Percentiles rank a stretch among this genome's conserved stretches.
These are phyloP conservation scores for Zaprionus camerounensis DNA, from an alignment of 1,140 invertebrate species.

Conservation along the genomic window DNA sequence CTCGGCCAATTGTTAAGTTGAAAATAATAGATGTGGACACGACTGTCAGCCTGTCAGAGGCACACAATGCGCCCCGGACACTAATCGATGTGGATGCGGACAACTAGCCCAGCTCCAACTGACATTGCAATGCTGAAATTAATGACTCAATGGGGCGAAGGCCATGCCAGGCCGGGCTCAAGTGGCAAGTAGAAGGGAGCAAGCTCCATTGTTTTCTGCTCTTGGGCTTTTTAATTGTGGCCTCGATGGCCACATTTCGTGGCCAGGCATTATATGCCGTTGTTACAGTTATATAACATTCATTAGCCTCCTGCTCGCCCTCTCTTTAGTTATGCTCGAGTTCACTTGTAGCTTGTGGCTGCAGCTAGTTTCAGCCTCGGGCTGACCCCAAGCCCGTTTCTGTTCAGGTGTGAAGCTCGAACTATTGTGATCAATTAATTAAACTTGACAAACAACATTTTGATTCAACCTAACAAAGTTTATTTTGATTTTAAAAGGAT, in stretches of 20 bases:
- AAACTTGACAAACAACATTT: neutral
- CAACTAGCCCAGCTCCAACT: slow-evolving; percentile 50
- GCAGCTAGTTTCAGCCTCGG: neutral
- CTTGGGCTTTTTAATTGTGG: slow-evolving; percentile 70
- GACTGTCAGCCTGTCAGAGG: slow-evolving; percentile 71
- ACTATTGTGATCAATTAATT: neutral
- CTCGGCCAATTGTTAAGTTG: slow-evolving; percentile 77
- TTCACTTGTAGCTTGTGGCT: slow-evolving; percentile 45
- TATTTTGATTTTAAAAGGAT: neutral
- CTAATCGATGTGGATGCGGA: slow-evolving; percentile 70
- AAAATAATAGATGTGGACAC: slow-evolving; percentile 80
- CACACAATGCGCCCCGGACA: slow-evolving; percentile 63
- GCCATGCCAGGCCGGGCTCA: slow-evolving; percentile 16
- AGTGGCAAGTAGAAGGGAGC: neutral
- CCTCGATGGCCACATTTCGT: slow-evolving; percentile 54
- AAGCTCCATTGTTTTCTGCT: slow-evolving; percentile 45
- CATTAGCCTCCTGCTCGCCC: slow-evolving; percentile 19
- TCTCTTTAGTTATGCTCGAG: slow-evolving; percentile 34
- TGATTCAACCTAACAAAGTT: neutral
- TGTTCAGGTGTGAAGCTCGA: slow-evolving; percentile 14
- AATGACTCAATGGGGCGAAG: slow-evolving; percentile 71
- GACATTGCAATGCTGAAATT: slow-evolving; percentile 64
- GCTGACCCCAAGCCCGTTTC: neutral
- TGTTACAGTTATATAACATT: slow-evolving; percentile 18
- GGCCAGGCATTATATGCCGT: slow-evolving; percentile 62